Conservation (phyloP, 2,113 vertebrate species). For the Pedetes capensis region DNA sequence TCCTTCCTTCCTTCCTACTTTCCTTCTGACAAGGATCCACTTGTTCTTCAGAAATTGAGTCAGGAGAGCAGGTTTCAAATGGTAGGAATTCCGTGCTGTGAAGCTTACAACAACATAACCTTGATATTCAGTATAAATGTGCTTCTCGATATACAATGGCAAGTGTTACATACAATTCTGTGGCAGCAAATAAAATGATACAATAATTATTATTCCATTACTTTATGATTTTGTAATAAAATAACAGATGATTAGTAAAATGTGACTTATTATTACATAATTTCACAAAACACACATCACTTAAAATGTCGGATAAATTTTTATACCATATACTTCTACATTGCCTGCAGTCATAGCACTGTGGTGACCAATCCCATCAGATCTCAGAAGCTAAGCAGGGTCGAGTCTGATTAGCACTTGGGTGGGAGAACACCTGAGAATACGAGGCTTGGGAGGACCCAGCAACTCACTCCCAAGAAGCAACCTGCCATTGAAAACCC, state of each 20-base stretch:
- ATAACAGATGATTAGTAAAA: not conserved
- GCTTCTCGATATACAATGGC: not conserved
- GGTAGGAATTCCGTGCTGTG: not conserved
- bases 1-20: not conserved
- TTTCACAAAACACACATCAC: not conserved
- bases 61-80: not conserved
- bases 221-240: not conserved
- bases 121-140: not conserved
- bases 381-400: too few relatives aligned
- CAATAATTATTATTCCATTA: not conserved
- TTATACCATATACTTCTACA: too few relatives aligned
- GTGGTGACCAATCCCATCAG: too few relatives aligned
- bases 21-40: not conserved
- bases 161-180: too few relatives aligned
- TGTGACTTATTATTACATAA: not conserved
- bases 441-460: too few relatives aligned
- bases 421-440: too few relatives aligned
- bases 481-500: too few relatives aligned
- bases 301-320: too few relatives aligned
- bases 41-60: not conserved
- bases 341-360: too few relatives aligned
- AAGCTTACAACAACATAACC: not conserved
- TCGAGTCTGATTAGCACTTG: too few relatives aligned
- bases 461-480: too few relatives aligned
- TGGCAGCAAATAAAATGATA: not conserved